Conservation (phyloP, 2,888 invertebrate species). For the Cantharis rufa region DNA sequence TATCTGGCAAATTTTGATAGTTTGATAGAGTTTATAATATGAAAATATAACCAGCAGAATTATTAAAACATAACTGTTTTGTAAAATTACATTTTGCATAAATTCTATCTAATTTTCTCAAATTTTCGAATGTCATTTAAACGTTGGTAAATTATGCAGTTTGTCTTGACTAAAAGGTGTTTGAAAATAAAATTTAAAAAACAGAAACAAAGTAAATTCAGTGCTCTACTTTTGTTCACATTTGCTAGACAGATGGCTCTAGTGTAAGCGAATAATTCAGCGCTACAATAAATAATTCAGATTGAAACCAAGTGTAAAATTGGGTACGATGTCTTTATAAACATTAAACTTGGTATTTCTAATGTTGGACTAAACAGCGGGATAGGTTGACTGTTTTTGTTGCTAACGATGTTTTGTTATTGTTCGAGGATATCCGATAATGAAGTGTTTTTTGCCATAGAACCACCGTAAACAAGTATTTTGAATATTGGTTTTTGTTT, state of each 20-base stretch:
- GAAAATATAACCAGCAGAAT: neutral
- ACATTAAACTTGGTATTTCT: conserved; percentile 11
- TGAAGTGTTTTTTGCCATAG: conserved; percentile 14
- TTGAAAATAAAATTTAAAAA: conserved; percentile 1
- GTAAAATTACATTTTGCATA: neutral
- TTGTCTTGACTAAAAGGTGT: neutral
- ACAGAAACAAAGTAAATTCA: neutral
- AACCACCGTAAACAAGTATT: neutral
- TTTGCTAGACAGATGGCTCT: conserved; percentile 13
- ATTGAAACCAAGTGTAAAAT: conserved; percentile 24
- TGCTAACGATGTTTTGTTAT: conserved; percentile 1
- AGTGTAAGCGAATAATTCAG: conserved; percentile 17
- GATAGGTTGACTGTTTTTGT: conserved; percentile 7
- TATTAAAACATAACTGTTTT: neutral
- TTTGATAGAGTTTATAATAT: neutral
- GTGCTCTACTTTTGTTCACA: conserved; percentile 9
- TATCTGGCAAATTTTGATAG: neutral
- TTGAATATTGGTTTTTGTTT: conserved; percentile 11
- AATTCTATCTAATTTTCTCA: neutral
- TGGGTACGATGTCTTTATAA: conserved; percentile 21
- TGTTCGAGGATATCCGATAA: conserved; percentile 12
- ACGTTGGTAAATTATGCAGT: neutral
- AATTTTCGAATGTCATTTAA: neutral
- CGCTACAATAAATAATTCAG: conserved; percentile 24
- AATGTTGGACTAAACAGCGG: conserved; percentile 4